Percentiles rank a stretch among this genome's conserved stretches.
phyloP scores from a whole-genome alignment of 2,797 vertebrate species.

The Cynopterus sphinx region DNA sequence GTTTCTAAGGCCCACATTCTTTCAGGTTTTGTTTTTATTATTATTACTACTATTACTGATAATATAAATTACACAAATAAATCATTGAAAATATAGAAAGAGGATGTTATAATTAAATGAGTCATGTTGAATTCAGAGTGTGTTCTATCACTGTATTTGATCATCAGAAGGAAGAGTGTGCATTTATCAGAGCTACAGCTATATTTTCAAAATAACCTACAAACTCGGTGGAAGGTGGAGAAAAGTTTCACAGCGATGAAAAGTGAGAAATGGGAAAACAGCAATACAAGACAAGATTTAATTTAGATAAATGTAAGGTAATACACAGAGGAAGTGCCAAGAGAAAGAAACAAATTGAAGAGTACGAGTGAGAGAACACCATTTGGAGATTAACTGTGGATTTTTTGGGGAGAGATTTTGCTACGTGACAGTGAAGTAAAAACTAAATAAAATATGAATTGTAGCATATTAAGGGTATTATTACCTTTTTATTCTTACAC shows the following conservation, averaged over 20 bases:
- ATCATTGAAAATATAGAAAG: constrained; percentile 15
- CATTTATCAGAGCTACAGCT: constrained; percentile 44
- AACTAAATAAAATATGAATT: not conserved
- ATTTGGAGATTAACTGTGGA: not conserved
- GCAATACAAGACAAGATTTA: constrained; percentile 1
- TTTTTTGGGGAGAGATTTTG: not conserved
- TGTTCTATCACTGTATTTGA: not conserved
- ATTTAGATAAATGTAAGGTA: constrained; percentile 64
- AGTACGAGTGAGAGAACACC: not conserved
- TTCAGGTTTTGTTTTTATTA: not conserved
- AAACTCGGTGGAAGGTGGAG: not conserved
- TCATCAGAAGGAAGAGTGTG: not conserved
- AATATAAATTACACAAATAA: constrained; percentile 46
- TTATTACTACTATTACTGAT: not conserved
- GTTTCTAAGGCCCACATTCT: not conserved
- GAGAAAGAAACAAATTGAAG: not conserved
- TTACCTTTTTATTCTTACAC: not conserved
- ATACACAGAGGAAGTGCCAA: not conserved
- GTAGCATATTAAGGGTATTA: not conserved
- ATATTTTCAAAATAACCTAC: constrained; percentile 1
- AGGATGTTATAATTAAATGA: not conserved
- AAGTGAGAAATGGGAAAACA: constrained; percentile 51
- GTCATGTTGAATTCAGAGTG: not conserved
- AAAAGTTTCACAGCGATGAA: constrained; percentile 56
- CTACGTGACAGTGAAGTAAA: not conserved